Evolutionary conservation across 2,797 vertebrate species (phyloP).

Genomic region (Mastacembelus armatus): DNA sequence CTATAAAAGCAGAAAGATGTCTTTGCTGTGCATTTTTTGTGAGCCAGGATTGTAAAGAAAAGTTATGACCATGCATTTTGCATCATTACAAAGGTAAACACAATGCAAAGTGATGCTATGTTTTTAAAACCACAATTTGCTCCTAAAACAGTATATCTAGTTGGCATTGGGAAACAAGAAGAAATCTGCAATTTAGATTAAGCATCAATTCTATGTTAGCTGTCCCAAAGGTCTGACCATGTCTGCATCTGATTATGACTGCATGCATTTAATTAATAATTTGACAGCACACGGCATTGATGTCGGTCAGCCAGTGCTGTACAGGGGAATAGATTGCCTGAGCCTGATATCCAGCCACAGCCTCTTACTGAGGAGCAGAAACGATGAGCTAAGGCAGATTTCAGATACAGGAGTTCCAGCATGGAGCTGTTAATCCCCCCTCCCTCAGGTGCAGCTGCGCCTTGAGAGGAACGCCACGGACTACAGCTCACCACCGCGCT

Average conservation of each 20-base stretch:
- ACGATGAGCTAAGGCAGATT: slow-evolving; percentile 80
- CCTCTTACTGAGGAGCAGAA: slow-evolving; percentile 62
- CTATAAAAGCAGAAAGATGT: slow-evolving; percentile 2
- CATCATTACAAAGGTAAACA: slow-evolving; percentile 50
- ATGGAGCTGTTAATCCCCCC: slow-evolving; percentile 71
- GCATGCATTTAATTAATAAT: slow-evolving; percentile 80
- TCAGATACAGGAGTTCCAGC: slow-evolving; percentile 68
- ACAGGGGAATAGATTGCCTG: slow-evolving; percentile 73
- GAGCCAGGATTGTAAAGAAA: slow-evolving; percentile 15
- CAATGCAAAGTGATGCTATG: slow-evolving; percentile 66
- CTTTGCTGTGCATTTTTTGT: slow-evolving; percentile 6
- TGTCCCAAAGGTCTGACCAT: slow-evolving; percentile 69
- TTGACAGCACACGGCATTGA: slow-evolving; percentile 73
- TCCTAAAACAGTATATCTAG: slow-evolving; percentile 44
- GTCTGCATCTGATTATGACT: slow-evolving; percentile 78
- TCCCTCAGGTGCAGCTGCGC: slow-evolving; percentile 67
- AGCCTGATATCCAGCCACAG: slow-evolving; percentile 70
- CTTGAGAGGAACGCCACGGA: slow-evolving; percentile 53
- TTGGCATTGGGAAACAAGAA: slow-evolving; percentile 61
- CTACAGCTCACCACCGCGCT: slow-evolving; percentile 60
- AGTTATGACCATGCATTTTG: slow-evolving; percentile 30
- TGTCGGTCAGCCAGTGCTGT: slow-evolving; percentile 69
- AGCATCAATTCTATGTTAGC: slow-evolving; percentile 60
- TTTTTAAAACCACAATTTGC: slow-evolving; percentile 50
- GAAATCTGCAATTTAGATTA: slow-evolving; percentile 77